Evolutionary conservation across 2,888 invertebrate genomes (phyloP).

Genomic region (Cepaea hortensis): DNA sequence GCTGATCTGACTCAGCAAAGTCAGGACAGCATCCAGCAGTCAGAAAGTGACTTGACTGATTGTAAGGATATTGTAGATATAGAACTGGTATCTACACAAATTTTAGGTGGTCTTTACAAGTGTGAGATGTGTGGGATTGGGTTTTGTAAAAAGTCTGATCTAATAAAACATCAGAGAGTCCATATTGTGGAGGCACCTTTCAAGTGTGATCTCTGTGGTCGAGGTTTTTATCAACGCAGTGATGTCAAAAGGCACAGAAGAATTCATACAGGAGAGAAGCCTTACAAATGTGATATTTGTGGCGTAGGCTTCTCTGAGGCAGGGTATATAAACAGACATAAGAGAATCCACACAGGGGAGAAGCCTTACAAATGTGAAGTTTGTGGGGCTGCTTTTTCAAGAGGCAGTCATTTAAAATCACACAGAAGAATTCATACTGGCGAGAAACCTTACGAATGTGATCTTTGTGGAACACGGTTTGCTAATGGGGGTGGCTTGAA

Average conservation of each 20-base stretch:
- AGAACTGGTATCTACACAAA: too few relatives aligned
- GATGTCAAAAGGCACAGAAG: neutral
- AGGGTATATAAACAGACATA: neutral
- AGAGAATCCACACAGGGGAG: neutral
- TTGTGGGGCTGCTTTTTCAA: too few relatives aligned
- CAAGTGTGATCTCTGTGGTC: constrained; percentile 3
- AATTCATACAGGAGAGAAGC: neutral
- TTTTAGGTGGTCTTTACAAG: neutral
- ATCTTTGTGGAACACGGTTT: neutral
- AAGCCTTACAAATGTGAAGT: too few relatives aligned
- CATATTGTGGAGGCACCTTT: neutral
- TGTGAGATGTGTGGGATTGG: constrained; percentile 1
- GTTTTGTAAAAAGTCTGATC: neutral
- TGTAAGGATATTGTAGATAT: too few relatives aligned
- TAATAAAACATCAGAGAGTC: neutral
- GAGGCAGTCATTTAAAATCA: too few relatives aligned
- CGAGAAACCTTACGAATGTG: neutral
- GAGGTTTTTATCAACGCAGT: neutral
- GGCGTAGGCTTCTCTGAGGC: neutral
- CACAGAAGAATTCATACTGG: too few relatives aligned
- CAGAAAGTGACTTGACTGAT: too few relatives aligned
- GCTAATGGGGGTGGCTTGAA: neutral
- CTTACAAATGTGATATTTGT: constrained; percentile 10
- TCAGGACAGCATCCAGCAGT: too few relatives aligned
- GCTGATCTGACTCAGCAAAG: too few relatives aligned